phyloP scores from a whole-genome alignment of 2,888 invertebrate species.

The Ectemnius lituratus region DNA sequence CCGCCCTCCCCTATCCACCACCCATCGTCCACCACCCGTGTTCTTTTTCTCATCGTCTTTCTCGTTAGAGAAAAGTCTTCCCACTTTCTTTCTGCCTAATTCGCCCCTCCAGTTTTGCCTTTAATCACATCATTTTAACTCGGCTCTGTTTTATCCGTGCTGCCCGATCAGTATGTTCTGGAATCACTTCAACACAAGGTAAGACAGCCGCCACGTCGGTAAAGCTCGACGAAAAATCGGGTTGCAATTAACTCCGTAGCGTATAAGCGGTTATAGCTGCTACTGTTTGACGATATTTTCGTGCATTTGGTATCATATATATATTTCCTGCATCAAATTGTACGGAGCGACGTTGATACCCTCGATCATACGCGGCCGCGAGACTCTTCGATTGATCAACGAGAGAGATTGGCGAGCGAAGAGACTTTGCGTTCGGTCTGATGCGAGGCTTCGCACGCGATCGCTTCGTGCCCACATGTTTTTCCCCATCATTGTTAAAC shows the following conservation, averaged over 20 bases:
- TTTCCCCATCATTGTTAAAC: constrained; percentile 64
- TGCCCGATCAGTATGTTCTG: constrained; percentile 96
- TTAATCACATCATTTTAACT: constrained; percentile 77
- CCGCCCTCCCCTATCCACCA: no score
- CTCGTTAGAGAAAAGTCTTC: constrained; percentile 1
- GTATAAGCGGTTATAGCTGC: constrained; percentile 57
- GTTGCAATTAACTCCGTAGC: constrained; percentile 53
- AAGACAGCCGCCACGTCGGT: constrained; percentile 80
- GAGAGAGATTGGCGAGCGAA: background rate
- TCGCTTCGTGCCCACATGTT: constrained; percentile 45
- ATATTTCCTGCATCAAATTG: constrained; percentile 57
- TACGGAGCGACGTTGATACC: constrained; percentile 33
- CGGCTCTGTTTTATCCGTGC: constrained; percentile 86
- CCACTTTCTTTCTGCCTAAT: constrained; percentile 49
- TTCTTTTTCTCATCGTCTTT: constrained; percentile 17
- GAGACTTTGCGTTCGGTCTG: constrained; percentile 18
- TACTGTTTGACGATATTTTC: constrained; percentile 68
- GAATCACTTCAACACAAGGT: constrained; percentile 99
- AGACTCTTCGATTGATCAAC: constrained; percentile 22
- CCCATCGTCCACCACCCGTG: background rate
- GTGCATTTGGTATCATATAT: constrained; percentile 69
- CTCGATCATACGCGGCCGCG: constrained; percentile 29
- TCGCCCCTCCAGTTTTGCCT: constrained; percentile 55
- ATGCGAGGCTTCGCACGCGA: constrained; percentile 50
- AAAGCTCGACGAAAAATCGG: constrained; percentile 44